Base-by-base conservation (phyloP, 2,888 invertebrate genomes). In the Diploptera punctata region DNA sequence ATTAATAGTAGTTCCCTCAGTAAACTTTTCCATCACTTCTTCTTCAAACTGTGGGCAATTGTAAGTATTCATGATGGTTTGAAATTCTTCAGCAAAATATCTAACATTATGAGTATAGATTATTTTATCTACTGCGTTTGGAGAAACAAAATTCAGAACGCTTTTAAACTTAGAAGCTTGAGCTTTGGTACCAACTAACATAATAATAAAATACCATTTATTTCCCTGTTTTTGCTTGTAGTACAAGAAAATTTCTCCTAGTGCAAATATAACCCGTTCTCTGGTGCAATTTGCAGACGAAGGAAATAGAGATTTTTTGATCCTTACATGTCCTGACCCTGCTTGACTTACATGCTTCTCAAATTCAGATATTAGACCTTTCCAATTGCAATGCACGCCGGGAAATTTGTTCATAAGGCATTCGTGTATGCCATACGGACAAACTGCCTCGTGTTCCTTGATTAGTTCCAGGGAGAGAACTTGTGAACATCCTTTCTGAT, bases 401-500 rank as follows among this genome's bases (percentile, higher is more conserved):
- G 47, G 47, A n/a, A 47, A 47, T n/a, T 47, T 47, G n/a, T 47
- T 47, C 47, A 47, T 47, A 13, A n/a, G 47, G n/a, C 47, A 47
- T 4, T 9, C 9, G n/a, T 47, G 47, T 47, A 4, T 3, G 3
- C 47, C 47, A 47, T 13, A n/a, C 3, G 47, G 47, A n/a, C 47
- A 47, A n/a, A 47, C 9, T 13, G 47, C 47, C n/a, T 47, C 47
- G n/a, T 47, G 47, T 47, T 47, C 47, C 10, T 47, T 47, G 7
- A 47, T 47, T 3, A 47, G 7, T 9, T 47, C 47, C 10, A n/a
- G 4, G n/a, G 47, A 47, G 3, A 47, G n/a, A 10, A n/a, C 4
- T n/a, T 13, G 10, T 47, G 10, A 10, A n/a, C 47, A 47, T n/a
- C 47, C 47, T 7, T 13, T n/a, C 3, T 7, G n/a, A 4, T 47